These are phyloP conservation scores for Apodemia duryi DNA, from an alignment of 2,888 invertebrate genomes.

Conservation along the genomic window DNA sequence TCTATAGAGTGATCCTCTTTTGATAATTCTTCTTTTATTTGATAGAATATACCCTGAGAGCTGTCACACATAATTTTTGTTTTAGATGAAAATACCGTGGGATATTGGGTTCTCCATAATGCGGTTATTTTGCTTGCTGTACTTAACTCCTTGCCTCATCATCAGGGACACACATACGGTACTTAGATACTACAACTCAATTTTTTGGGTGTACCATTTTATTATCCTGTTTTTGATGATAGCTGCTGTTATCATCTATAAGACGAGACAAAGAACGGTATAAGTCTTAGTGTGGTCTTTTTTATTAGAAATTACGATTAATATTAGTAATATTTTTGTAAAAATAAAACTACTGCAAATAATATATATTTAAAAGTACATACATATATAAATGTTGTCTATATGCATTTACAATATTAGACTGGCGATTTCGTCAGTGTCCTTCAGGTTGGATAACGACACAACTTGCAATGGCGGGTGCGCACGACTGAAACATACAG, in stretches of 20 bases:
- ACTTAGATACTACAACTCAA: slow-evolving; percentile 60
- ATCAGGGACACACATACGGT: slow-evolving; percentile 41
- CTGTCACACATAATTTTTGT: slow-evolving; percentile 35
- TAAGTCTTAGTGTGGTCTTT: background rate
- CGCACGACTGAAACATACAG: no score
- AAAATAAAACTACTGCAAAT: no score
- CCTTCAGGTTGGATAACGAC: no score
- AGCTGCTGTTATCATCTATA: slow-evolving; percentile 42
- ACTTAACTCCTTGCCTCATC: slow-evolving; percentile 61
- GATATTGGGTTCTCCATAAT: slow-evolving; percentile 71
- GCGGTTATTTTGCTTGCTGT: slow-evolving; percentile 60
- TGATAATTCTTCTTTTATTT: no score
- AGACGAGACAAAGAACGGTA: slow-evolving; percentile 30
- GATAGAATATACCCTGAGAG: no score
- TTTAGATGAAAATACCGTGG: slow-evolving; percentile 79
- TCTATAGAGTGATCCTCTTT: no score
- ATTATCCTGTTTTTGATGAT: slow-evolving; percentile 46
- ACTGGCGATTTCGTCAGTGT: no score
- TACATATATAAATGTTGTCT: no score
- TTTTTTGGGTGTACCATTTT: slow-evolving; percentile 63
- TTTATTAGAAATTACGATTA: slow-evolving; percentile 4
- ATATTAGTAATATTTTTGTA: no score
- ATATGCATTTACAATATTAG: no score
- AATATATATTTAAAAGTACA: no score
- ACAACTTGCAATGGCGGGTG: no score